phyloP scores from a whole-genome alignment of 37 sponge, comb jelly and placozoan species.

The Ephydatia muelleri region DNA sequence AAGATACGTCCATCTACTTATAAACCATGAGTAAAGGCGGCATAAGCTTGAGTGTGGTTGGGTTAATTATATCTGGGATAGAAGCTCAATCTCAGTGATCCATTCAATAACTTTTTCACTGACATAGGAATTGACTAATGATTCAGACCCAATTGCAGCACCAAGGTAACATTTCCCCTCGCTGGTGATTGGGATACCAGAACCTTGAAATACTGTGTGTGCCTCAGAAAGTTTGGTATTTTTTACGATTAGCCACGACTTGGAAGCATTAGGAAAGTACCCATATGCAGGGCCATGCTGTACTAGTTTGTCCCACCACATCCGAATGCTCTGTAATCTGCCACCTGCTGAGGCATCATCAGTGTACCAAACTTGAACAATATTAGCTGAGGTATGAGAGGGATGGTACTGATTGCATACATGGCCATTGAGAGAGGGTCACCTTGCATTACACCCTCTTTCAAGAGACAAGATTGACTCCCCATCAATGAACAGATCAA shows the following conservation, averaged over 20 bases:
- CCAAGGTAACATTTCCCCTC: slow-evolving; percentile 4
- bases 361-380: slow-evolving; percentile 17
- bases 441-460: slow-evolving; percentile 20
- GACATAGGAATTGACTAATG: not conserved
- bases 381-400: not conserved
- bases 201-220: not conserved
- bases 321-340: slow-evolving; percentile 2
- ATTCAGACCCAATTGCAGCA: not conserved
- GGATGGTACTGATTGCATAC: slow-evolving; percentile 11
- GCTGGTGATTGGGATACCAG: slow-evolving; percentile 4
- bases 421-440: slow-evolving; percentile 17
- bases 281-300: slow-evolving; percentile 26
- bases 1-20: not conserved
- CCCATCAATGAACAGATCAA: slow-evolving; percentile 9
- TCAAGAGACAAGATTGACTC: slow-evolving; percentile 4
- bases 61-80: not conserved
- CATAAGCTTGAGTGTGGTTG: not conserved
- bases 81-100: slow-evolving; percentile 3
- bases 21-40: not conserved
- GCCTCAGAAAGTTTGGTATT: not conserved
- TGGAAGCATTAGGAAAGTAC: slow-evolving; percentile 11
- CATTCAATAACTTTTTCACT: not conserved
- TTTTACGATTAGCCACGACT: not conserved
- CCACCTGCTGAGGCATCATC: slow-evolving; percentile 22
- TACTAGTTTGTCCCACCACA: not conserved